Evolutionary conservation across 1,140 invertebrate species (phyloP).

Genomic region (Xylocopa sonorina): DNA sequence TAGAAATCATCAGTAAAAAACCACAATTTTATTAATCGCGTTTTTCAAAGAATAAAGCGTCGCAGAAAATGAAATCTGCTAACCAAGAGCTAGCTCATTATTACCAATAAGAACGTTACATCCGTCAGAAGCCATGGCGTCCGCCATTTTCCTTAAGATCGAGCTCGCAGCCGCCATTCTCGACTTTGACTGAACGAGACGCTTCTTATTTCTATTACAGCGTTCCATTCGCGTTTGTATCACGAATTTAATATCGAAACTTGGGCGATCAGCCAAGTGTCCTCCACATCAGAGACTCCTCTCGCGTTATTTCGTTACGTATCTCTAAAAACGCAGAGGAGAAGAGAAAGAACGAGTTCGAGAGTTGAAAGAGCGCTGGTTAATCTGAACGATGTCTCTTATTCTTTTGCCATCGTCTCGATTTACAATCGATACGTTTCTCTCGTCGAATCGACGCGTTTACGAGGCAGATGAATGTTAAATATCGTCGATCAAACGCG

Average conservation of each 20-base stretch:
- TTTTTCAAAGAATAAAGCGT: too few relatives aligned
- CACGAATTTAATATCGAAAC: slow-evolving; percentile 9
- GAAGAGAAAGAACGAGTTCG: background rate
- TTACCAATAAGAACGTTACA: too few relatives aligned
- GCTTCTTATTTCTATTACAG: too few relatives aligned
- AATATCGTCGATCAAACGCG: background rate
- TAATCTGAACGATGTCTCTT: background rate
- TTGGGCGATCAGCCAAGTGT: background rate
- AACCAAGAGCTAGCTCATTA: too few relatives aligned
- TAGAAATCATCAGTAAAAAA: too few relatives aligned
- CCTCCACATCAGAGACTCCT: background rate
- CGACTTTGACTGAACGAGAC: too few relatives aligned
- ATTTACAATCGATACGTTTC: background rate
- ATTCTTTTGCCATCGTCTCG: slow-evolving; percentile 9
- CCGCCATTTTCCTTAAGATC: too few relatives aligned
- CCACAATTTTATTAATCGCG: too few relatives aligned
- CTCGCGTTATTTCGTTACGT: background rate
- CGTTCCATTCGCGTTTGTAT: background rate
- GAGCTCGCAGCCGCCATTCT: too few relatives aligned
- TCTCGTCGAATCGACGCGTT: background rate
- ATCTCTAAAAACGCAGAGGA: background rate
- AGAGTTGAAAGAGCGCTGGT: background rate
- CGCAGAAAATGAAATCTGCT: too few relatives aligned
- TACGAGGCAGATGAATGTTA: slow-evolving; percentile 30
- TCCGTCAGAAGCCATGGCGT: too few relatives aligned